These are phyloP conservation scores for Andrena cerasifolii DNA, from an alignment of 1,140 invertebrate genomes.

Conservation along the genomic window DNA sequence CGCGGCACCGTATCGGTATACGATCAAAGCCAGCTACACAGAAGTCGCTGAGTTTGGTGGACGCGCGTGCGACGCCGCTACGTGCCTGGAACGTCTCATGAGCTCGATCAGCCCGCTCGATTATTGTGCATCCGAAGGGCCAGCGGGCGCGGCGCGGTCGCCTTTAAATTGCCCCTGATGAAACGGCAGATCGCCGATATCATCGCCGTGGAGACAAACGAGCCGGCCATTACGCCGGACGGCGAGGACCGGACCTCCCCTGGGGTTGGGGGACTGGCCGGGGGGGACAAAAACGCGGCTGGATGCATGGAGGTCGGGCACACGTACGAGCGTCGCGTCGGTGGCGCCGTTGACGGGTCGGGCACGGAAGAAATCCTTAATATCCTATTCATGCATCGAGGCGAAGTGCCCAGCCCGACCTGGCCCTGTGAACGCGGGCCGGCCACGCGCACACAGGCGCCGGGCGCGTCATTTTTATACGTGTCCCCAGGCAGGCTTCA, in stretches of 20 bases:
- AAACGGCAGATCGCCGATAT: slow-evolving; percentile 64
- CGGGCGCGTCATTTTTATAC: slow-evolving; percentile 14
- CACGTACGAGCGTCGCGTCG: slow-evolving; percentile 1
- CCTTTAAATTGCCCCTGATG: slow-evolving; percentile 65
- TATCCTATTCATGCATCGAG: slow-evolving; percentile 59
- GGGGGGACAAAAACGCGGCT: slow-evolving; percentile 25
- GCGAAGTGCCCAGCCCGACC: slow-evolving; percentile 17
- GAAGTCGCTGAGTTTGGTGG: slow-evolving; percentile 45
- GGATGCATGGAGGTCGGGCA: neutral
- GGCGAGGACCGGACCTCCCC: neutral
- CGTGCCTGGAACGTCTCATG: slow-evolving; percentile 61
- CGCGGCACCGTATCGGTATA: neutral
- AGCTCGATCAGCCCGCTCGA: slow-evolving; percentile 44
- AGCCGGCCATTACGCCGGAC: slow-evolving; percentile 34
- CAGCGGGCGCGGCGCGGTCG: slow-evolving; percentile 39
- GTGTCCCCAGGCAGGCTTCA: neutral
- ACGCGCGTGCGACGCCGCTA: slow-evolving; percentile 42
- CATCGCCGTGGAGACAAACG: slow-evolving; percentile 55
- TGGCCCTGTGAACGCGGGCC: neutral
- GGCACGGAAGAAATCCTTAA: slow-evolving; percentile 58
- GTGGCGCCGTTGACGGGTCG: slow-evolving; percentile 8
- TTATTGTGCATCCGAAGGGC: slow-evolving; percentile 49
- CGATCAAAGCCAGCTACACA: neutral
- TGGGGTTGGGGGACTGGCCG: neutral
- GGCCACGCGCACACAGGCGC: neutral